phyloP scores from a whole-genome alignment of 2,888 invertebrate genomes.

The Aporophyla nigra region DNA sequence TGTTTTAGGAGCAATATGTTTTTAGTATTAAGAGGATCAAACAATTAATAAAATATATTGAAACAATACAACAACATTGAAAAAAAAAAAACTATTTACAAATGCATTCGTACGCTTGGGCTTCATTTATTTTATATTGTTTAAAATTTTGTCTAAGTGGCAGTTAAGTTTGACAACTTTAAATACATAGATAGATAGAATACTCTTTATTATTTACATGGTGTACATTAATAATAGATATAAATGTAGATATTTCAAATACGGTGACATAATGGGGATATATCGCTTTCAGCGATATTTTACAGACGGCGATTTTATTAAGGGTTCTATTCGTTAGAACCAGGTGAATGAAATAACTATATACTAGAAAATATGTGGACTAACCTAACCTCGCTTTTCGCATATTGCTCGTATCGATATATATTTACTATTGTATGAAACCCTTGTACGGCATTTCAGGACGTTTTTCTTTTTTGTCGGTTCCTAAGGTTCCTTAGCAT shows the following conservation, averaged over 20 bases:
- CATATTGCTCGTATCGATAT: background rate
- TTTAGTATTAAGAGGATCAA: background rate
- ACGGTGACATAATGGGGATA: no score
- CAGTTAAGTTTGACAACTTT: background rate
- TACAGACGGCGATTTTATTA: no score
- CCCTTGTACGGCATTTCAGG: no score
- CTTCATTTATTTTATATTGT: background rate
- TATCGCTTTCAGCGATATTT: no score
- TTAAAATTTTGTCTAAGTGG: background rate
- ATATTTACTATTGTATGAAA: background rate
- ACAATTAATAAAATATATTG: background rate
- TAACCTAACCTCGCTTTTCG: background rate
- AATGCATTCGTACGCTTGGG: background rate
- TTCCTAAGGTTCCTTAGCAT: no score
- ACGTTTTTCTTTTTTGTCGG: no score
- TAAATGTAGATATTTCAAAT: no score
- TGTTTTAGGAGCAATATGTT: background rate
- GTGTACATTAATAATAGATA: no score
- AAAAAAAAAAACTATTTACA: background rate
- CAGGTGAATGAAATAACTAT: background rate
- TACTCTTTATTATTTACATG: no score
- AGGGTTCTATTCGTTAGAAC: background rate
- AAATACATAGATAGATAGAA: no score
- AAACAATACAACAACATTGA: no score
- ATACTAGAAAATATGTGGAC: background rate